Conservation (phyloP, 2,888 invertebrate genomes). For the Rhagonycha fulva region DNA sequence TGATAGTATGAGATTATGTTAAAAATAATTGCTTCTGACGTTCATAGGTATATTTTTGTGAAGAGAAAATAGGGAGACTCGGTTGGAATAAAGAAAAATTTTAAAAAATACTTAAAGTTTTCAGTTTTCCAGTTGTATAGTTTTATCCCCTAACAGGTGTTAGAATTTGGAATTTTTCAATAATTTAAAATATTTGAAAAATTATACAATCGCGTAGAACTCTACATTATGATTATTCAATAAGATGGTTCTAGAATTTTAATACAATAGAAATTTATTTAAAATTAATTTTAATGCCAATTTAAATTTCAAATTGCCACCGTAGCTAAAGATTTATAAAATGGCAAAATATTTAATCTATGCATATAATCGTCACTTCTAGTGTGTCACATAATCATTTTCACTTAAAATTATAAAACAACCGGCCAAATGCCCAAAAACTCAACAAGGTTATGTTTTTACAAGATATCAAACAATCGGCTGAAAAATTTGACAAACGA, state of each 20-base stretch:
- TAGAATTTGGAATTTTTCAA: neutral
- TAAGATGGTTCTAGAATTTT: neutral
- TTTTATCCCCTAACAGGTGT: too few species aligned
- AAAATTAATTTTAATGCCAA: neutral
- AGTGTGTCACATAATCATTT: too few species aligned
- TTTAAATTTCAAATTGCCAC: neutral
- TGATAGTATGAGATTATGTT: neutral
- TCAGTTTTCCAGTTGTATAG: neutral
- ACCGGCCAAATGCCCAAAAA: too few species aligned
- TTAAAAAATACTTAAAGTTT: neutral
- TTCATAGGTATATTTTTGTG: too few species aligned
- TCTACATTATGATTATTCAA: neutral
- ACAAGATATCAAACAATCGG: neutral
- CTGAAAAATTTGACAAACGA: neutral
- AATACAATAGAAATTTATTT: neutral
- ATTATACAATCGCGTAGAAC: neutral
- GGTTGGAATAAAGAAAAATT: neutral
- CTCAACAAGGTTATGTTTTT: too few species aligned
- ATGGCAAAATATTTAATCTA: neutral
- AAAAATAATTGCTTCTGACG: neutral
- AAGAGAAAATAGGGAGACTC: neutral
- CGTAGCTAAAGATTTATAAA: neutral
- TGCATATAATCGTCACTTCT: neutral
- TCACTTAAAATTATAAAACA: too few species aligned
- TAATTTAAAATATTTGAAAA: neutral